Evolutionary conservation across 2,888 invertebrate genomes (phyloP).

Genomic region (Tiliacea citrago): DNA sequence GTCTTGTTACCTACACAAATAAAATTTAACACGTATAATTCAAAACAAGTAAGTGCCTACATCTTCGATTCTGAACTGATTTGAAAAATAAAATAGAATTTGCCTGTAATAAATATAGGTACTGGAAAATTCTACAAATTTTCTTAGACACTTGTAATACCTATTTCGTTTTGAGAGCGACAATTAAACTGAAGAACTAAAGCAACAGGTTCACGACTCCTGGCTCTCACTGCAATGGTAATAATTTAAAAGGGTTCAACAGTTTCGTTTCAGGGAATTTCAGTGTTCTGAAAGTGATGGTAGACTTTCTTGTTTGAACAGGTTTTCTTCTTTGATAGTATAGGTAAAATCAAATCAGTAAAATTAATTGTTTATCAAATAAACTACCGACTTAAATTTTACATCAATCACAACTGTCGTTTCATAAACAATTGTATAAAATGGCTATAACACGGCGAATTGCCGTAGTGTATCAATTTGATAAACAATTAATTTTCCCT

Average conservation of each 20-base stretch:
- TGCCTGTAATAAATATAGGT: not conserved
- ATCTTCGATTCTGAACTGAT: slow-evolving; percentile 2
- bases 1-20: not conserved
- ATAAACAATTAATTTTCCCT: not conserved
- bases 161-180: slow-evolving; percentile 12
- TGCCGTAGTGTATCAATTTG: not conserved
- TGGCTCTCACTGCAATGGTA: not conserved
- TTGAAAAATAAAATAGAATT: not conserved
- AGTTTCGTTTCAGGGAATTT: not conserved
- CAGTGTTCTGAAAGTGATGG: not conserved
- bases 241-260: slow-evolving; percentile 5
- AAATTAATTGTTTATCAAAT: not conserved
- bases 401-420: not conserved
- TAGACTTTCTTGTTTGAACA: not conserved
- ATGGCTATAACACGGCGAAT: not conserved
- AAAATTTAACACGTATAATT: not conserved
- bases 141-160: not conserved
- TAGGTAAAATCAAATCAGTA: not conserved
- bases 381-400: not conserved
- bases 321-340: not conserved
- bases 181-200: slow-evolving; percentile 18
- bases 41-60: not conserved
- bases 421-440: not conserved
- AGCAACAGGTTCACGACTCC: slow-evolving; percentile 43
- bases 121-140: not conserved